Base-by-base conservation (phyloP, 2,888 invertebrate genomes). In the Thysanoteuthis rhombus region DNA sequence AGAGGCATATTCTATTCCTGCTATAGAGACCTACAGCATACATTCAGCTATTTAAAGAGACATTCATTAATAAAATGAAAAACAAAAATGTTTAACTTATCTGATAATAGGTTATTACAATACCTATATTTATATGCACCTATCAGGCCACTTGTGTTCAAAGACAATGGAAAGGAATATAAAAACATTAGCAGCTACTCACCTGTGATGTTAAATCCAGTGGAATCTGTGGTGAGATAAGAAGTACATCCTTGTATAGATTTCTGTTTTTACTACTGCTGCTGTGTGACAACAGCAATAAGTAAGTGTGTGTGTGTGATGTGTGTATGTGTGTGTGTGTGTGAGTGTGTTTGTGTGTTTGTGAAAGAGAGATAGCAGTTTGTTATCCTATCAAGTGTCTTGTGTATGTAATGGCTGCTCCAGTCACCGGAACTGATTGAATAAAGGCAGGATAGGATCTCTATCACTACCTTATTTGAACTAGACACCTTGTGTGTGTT, bases 121-220 rank as follows among this genome's bases (percentile, higher is more conserved):
- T 75, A 75, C 16, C 12, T 75, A n/a, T 16, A 75, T 36, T n/a
- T n/a, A n/a, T n/a, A 12, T 75, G 1, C 75, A n/a, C n/a, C n/a
- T 75, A 75, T n/a, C 75, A 2, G 12, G 19, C 36, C 36, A 75
- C 16, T 75, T 75, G 12, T n/a, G 12, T 10, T n/a, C 4, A 52
- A 75, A 75, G 36, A 19, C 19, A 75, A n/a, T 75, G 52, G 16
- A n/a, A 75, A 75, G 36, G 36, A n/a, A 25, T 75, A n/a, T 75
- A 75, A 75, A 75, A 75, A 75, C 75, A 75, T 75, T 75, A 75
- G 75, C 75, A n/a, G 36, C 75, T 75, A 75, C 75, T 75, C 75
- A 75, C 75, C 75, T 75, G 75, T 75, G 75, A 75, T 75, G 75
- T 75, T 75, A 75, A 75, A 75, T 75, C 75, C 75, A 75, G n/a